Evolutionary conservation across 1,140 invertebrate species (phyloP), one percentile per base, ranked within the genome.

Genomic region (Zaprionus gabonicus): DNA sequence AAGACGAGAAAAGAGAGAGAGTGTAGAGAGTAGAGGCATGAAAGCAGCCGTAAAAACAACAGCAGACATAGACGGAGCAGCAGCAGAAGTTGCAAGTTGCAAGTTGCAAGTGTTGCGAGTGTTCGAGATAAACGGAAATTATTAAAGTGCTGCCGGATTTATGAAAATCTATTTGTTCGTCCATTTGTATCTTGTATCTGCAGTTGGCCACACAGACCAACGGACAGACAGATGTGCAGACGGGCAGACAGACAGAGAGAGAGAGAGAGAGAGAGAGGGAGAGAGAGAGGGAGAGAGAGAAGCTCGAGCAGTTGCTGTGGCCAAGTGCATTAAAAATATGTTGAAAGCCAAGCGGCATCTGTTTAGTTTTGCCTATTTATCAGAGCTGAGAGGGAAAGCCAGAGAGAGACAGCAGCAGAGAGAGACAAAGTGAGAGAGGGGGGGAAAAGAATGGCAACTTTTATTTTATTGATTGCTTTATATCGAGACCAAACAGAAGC

Each of bases 71-170:
- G 36, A 66, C 17, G 46, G 3, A 49, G 17, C 17, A 23, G 46
- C 44, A 23, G 17, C 46, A 51, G 46, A 5, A 13, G 46, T 23
- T 23, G 20, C 17, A 20, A 51, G 59, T 80, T 74, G 67, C 71
- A 46, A 17, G 80, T 41, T 75, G 68, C 82, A 82, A 80, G 56
- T 67, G 84, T 81, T 88, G 78, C 85, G 69, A 74, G 58, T 76
- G 68, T 70, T 69, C 76, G 70, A 88, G 85, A 88, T 90, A 88
- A 88, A 90, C 85, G 85, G 81, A 88, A 90, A 88, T 88, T 88
- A 88, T 88, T 88, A 88, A 88, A 88, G 81, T 82, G 85, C 85
- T 88, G 79, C 79, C 85, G 85, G 85, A 90, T 85, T 90, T 88
- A 90, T 88, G 85, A 91, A 88, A 85, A 85, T 80, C 46, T 25